Percentiles rank a stretch among this genome's conserved stretches.
phyloP scores from a whole-genome alignment of 2,113 vertebrate species.

The Labeo catla region DNA sequence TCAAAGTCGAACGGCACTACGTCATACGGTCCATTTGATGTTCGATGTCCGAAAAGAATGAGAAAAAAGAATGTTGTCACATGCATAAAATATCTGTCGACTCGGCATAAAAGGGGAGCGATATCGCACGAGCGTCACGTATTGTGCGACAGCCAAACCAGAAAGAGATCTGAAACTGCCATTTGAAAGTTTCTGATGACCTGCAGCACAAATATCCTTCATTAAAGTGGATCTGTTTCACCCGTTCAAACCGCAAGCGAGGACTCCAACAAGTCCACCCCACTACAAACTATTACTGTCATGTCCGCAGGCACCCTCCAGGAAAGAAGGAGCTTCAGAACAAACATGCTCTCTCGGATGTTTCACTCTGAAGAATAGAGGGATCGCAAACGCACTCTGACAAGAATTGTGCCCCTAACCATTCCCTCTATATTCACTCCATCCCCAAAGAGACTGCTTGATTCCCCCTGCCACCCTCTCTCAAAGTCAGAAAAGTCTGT shows the following conservation, averaged over 20 bases:
- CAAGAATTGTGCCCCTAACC: conserved; percentile 79
- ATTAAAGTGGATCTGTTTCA: conserved; percentile 60
- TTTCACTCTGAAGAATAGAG: conserved; percentile 80
- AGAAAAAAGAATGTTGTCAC: not conserved
- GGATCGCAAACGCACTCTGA: conserved; percentile 83
- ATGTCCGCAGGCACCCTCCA: conserved; percentile 81
- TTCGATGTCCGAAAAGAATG: conserved; percentile 11
- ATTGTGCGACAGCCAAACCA: not conserved
- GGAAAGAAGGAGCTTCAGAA: conserved; percentile 76
- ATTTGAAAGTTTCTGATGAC: conserved; percentile 27
- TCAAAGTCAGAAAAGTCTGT: conserved; percentile 60
- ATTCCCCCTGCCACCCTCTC: conserved; percentile 57
- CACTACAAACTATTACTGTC: conserved; percentile 82
- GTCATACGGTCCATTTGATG: not conserved
- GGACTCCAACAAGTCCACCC: conserved; percentile 80
- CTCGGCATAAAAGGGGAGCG: conserved; percentile 17
- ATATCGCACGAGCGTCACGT: not conserved
- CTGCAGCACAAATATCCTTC: conserved; percentile 30
- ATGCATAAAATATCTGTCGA: conserved; percentile 21
- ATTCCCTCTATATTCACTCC: conserved; percentile 47
- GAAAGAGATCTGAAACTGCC: conserved; percentile 18
- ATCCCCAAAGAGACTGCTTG: conserved; percentile 54
- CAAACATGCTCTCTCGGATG: conserved; percentile 87
- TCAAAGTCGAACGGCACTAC: not conserved
- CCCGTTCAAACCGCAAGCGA: conserved; percentile 81